Conservation (phyloP, 2,113 vertebrate species). For the Tauraco erythrolophus region DNA sequence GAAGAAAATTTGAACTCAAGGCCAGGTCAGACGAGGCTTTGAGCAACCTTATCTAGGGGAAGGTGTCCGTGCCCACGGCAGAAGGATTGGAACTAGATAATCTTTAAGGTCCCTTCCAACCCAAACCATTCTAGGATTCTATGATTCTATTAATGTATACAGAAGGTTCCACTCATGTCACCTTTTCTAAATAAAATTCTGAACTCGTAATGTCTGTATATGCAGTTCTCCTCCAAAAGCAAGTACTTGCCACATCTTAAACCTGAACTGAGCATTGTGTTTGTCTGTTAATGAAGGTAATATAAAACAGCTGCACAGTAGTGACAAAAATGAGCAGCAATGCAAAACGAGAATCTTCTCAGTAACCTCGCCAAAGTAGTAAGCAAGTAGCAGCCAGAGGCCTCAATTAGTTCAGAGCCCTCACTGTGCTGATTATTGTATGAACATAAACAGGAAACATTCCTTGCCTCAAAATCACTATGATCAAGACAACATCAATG, state of each 20-base stretch:
- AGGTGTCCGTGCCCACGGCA: too few relatives aligned
- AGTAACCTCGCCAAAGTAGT: neutral
- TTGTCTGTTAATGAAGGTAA: neutral
- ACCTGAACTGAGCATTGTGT: neutral
- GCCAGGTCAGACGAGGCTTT: too few relatives aligned
- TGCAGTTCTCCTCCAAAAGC: neutral
- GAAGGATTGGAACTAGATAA: too few relatives aligned
- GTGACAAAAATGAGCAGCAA: neutral
- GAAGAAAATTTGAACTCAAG: neutral
- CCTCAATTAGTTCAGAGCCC: neutral
- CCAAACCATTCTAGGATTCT: too few relatives aligned
- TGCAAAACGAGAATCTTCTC: neutral
- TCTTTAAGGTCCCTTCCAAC: too few relatives aligned
- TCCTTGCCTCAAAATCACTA: neutral
- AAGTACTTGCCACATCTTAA: neutral
- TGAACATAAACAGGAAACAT: neutral
- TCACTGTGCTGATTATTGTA: neutral
- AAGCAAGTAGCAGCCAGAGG: neutral
- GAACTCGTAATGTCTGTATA: neutral
- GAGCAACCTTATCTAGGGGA: too few relatives aligned
- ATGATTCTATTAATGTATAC: neutral
- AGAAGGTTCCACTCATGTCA: neutral
- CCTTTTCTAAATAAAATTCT: neutral
- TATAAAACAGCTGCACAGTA: neutral
- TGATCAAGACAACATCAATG: neutral